phyloP scores from a whole-genome alignment of 2,113 vertebrate genomes.

The Prochilodus magdalenae region DNA sequence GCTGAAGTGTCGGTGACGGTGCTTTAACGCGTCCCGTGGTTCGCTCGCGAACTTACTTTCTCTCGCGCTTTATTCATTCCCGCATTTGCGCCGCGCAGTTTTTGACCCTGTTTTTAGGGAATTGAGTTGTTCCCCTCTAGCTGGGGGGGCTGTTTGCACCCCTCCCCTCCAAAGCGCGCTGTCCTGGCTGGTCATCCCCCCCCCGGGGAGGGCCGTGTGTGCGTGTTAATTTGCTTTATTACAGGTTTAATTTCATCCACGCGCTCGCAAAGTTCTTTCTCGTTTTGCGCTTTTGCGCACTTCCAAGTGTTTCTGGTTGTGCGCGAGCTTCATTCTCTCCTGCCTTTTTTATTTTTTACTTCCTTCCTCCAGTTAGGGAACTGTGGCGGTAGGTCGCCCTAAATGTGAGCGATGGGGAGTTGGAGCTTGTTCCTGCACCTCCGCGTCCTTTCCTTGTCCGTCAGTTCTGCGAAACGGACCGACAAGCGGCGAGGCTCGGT shows the following conservation, averaged over 20 bases:
- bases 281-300: not conserved
- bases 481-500: constrained; percentile 34
- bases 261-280: not conserved
- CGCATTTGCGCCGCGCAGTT: not conserved
- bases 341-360: not conserved
- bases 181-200: not conserved
- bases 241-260: not conserved
- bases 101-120: no score
- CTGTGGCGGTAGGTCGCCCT: not conserved
- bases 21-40: not conserved
- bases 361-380: not conserved
- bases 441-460: constrained; percentile 35
- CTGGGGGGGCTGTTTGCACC: not conserved
- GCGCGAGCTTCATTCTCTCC: not conserved
- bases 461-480: constrained; percentile 50
- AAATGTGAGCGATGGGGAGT: constrained; percentile 6
- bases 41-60: no score
- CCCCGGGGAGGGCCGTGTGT: not conserved
- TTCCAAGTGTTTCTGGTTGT: not conserved
- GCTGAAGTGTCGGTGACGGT: not conserved
- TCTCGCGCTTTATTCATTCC: not conserved
- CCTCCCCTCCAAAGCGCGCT: constrained; percentile 13
- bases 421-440: constrained; percentile 17
- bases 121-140: not conserved
- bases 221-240: not conserved